Percentiles rank a stretch among this genome's conserved stretches.
Conservation (phyloP, 92 coral and sea anemone species). For the Heliopora coerulea region DNA sequence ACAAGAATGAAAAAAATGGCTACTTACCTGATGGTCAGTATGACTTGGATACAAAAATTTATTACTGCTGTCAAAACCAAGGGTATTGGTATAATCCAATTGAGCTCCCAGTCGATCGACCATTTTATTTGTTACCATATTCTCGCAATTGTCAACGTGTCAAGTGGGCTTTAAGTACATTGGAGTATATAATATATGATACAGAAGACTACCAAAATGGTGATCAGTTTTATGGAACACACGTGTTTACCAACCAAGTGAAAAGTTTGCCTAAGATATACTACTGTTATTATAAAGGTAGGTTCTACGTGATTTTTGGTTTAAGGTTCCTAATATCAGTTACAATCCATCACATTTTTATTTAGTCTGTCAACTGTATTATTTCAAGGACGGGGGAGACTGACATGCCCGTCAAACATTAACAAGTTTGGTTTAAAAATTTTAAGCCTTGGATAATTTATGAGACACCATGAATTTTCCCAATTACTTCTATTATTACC, state of each 20-base stretch:
- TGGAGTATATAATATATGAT: slow-evolving; percentile 50
- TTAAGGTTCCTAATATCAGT: too few species aligned
- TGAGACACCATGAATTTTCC: too few species aligned
- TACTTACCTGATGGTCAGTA: slow-evolving; percentile 51
- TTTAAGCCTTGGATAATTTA: too few species aligned
- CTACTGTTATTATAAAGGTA: slow-evolving; percentile 51
- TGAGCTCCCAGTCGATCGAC: slow-evolving; percentile 50
- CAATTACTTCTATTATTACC: too few species aligned
- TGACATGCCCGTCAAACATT: too few species aligned
- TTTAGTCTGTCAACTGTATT: too few species aligned
- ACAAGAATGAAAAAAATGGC: slow-evolving; percentile 44
- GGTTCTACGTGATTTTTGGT: too few species aligned
- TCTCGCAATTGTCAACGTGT: slow-evolving; percentile 59
- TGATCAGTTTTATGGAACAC: slow-evolving; percentile 27
- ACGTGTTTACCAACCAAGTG: slow-evolving; percentile 40
- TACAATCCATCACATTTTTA: too few species aligned
- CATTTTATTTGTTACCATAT: slow-evolving; percentile 71
- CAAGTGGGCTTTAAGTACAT: slow-evolving; percentile 45
- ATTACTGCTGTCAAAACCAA: slow-evolving; percentile 62
- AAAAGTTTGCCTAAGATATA: slow-evolving; percentile 49
- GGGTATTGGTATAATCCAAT: slow-evolving; percentile 57
- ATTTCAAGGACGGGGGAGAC: too few species aligned
- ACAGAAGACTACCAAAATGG: slow-evolving; percentile 38
- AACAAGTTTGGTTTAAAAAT: too few species aligned
- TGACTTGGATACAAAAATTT: slow-evolving; percentile 37